A percentile compares a stretch with the other conserved stretches of the same genome.
These are phyloP conservation scores for Etheostoma cragini DNA, from an alignment of 2,113 vertebrate species.

Conservation along the genomic window DNA sequence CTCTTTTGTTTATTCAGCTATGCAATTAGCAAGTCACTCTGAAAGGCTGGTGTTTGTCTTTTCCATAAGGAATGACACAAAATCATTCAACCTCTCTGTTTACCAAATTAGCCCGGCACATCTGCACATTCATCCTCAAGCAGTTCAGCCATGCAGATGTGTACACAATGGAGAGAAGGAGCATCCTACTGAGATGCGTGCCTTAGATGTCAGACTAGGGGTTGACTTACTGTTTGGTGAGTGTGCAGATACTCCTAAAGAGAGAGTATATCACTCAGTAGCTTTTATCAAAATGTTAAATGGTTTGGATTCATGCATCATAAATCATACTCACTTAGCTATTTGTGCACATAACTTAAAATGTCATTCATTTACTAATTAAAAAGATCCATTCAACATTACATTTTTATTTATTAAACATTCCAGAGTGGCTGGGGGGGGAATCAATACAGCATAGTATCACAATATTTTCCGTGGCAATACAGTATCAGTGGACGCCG, in stretches of 20 bases:
- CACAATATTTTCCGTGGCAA: too few relatives aligned
- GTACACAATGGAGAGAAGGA: constrained; percentile 43
- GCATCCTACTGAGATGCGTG: constrained; percentile 66
- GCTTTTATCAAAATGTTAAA: constrained; percentile 41
- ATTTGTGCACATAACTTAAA: constrained; percentile 10
- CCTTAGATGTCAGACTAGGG: constrained; percentile 48
- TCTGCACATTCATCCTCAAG: constrained; percentile 6
- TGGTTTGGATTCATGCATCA: constrained; percentile 34
- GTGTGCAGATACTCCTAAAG: constrained; percentile 18
- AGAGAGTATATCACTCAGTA: constrained; percentile 26
- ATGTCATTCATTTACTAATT: constrained; percentile 35
- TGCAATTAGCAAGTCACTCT: constrained; percentile 13
- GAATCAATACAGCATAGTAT: too few relatives aligned
- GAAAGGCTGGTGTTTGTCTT: constrained; percentile 2
- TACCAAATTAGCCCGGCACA: constrained; percentile 29
- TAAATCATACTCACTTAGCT: constrained; percentile 26
- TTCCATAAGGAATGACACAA: background rate
- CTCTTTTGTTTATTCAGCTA: constrained; percentile 9
- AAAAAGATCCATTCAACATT: constrained; percentile 19
- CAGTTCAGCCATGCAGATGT: constrained; percentile 22
- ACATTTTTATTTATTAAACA: constrained; percentile 1
- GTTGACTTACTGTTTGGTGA: constrained; percentile 25
- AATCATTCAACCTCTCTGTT: constrained; percentile 16
- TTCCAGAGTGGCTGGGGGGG: background rate
- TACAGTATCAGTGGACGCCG: too few relatives aligned